These are phyloP conservation scores for Falco novaeseelandiae DNA, from an alignment of 2,797 vertebrate genomes.

Conservation along the genomic window DNA sequence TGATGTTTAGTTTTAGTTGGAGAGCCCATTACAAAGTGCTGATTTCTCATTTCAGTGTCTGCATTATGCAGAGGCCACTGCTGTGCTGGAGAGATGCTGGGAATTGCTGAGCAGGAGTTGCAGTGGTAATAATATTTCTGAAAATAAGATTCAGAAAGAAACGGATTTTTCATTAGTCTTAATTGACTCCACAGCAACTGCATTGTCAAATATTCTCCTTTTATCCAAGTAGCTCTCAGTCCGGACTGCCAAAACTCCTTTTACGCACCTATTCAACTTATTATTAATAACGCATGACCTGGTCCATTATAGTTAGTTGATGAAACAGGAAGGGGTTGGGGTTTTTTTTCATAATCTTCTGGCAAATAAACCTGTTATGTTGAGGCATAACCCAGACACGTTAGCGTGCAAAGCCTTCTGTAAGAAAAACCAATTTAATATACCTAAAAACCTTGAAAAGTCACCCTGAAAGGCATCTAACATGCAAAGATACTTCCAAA, in stretches of 20 bases:
- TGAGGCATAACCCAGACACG: neutral
- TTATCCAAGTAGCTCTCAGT: neutral
- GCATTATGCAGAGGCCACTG: conserved; percentile 5
- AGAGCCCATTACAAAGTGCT: conserved; percentile 48
- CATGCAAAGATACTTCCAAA: neutral
- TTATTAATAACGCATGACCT: neutral
- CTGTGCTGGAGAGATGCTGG: neutral
- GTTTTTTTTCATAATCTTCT: neutral
- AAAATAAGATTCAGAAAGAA: neutral
- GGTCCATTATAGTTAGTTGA: neutral
- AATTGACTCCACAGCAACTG: neutral
- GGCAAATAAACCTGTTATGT: neutral
- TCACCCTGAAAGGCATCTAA: neutral
- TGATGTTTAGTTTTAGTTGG: neutral
- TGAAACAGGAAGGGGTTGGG: neutral
- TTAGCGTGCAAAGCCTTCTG: neutral
- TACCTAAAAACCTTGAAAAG: neutral
- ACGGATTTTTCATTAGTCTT: neutral
- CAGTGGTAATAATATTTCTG: neutral
- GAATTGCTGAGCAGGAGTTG: neutral
- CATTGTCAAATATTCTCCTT: neutral
- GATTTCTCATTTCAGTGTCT: neutral
- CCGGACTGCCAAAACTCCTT: neutral
- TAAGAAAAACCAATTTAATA: neutral
- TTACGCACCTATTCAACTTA: neutral